These are phyloP conservation scores for Crocuta crocuta DNA, from an alignment of 2,113 vertebrate genomes.

Conservation along the genomic window DNA sequence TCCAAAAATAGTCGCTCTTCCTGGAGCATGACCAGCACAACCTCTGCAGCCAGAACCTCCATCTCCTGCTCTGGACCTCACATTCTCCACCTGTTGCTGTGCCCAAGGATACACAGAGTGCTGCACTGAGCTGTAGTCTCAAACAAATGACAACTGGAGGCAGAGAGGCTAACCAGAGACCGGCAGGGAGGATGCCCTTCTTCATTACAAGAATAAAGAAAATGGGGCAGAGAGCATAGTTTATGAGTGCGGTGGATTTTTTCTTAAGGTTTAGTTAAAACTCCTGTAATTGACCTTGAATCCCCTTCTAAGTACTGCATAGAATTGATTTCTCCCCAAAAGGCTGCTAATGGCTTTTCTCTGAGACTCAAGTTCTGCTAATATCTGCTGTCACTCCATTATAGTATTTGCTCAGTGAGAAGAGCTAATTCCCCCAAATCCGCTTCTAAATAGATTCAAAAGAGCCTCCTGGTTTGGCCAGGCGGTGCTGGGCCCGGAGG, in stretches of 20 bases:
- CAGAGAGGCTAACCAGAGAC: background rate
- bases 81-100: background rate
- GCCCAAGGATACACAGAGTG: background rate
- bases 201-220: background rate
- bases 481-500: background rate
- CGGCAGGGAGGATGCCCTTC: background rate
- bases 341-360: conserved; percentile 63
- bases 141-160: background rate
- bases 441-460: conserved; percentile 30
- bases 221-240: background rate
- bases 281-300: conserved; percentile 58
- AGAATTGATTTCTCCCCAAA: conserved; percentile 53
- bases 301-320: background rate
- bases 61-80: background rate
- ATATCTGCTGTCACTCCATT: background rate
- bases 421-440: conserved; percentile 61
- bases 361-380: conserved; percentile 17
- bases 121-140: background rate
- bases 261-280: background rate
- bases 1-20: background rate
- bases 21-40: accelerated
- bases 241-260: background rate
- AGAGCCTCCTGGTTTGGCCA: background rate
- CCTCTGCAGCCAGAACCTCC: background rate
- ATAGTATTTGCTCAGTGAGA: conserved; percentile 52